phyloP scores from a whole-genome alignment of 1,140 invertebrate species.

The Plodia interpunctella region DNA sequence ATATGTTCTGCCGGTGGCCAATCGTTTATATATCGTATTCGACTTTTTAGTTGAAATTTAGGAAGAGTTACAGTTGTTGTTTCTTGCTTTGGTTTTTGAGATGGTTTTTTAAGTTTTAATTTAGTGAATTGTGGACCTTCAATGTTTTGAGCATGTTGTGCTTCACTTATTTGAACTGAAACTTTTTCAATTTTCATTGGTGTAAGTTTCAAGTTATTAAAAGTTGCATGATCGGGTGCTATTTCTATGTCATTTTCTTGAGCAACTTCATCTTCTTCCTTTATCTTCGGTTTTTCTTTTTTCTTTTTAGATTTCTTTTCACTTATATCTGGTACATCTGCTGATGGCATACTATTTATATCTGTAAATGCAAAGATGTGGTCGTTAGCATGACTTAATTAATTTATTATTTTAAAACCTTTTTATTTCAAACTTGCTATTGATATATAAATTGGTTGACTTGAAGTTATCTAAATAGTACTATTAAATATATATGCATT shows the following conservation, averaged over 20 bases:
- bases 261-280: slow-evolving; percentile 2
- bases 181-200: slow-evolving; percentile 50
- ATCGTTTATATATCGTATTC: slow-evolving; percentile 78
- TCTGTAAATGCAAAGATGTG: background rate
- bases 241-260: background rate
- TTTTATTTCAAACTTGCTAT: background rate
- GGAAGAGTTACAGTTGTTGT: slow-evolving; percentile 73
- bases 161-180: slow-evolving; percentile 64
- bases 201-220: slow-evolving; percentile 60
- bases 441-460: slow-evolving; percentile 24
- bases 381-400: background rate
- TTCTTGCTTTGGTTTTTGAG: slow-evolving; percentile 71
- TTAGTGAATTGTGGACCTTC: slow-evolving; percentile 77
- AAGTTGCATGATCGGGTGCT: slow-evolving; percentile 22
- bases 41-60: slow-evolving; percentile 82
- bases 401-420: background rate
- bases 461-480: no score
- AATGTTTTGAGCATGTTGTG: slow-evolving; percentile 58
- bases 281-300: slow-evolving; percentile 7
- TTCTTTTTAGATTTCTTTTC: slow-evolving; percentile 21
- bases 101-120: slow-evolving; percentile 80
- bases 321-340: background rate
- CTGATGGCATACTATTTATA: background rate
- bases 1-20: slow-evolving; percentile 78
- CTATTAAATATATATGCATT: no score